These are phyloP conservation scores for Cepphus grylle DNA, from an alignment of 2,113 vertebrate genomes.

Conservation along the genomic window DNA sequence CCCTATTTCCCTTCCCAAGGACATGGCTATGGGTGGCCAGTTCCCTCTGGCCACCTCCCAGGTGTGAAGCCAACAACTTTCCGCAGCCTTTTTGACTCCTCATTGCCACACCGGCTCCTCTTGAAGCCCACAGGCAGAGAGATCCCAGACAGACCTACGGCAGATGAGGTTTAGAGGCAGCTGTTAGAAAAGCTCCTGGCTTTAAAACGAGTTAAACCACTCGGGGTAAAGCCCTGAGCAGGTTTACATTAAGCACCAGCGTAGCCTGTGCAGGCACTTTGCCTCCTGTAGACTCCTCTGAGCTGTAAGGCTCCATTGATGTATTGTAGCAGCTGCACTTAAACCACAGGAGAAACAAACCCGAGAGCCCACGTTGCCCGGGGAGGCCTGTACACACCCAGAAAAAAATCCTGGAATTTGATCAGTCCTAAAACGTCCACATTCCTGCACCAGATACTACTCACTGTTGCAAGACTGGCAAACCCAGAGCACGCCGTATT, in stretches of 20 bases:
- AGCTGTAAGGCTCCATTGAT: background rate
- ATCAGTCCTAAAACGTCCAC: background rate
- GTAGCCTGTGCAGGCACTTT: fast-evolving
- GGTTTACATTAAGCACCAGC: background rate
- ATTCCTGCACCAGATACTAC: background rate
- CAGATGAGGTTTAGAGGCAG: background rate
- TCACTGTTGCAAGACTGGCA: background rate
- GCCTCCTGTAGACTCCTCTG: background rate
- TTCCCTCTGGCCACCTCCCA: background rate
- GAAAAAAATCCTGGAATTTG: background rate
- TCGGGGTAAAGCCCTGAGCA: background rate
- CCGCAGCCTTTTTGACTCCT: background rate
- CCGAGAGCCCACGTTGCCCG: background rate
- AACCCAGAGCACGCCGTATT: fast-evolving
- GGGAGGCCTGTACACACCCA: background rate
- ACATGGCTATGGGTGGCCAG: fast-evolving
- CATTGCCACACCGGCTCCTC: background rate
- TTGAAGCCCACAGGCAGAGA: background rate
- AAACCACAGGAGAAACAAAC: background rate
- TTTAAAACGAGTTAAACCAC: background rate
- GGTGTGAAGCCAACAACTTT: fast-evolving
- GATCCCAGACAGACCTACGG: background rate
- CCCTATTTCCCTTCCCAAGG: background rate
- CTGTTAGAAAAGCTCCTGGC: background rate
- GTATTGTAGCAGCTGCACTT: background rate